These are phyloP conservation scores for Drosophila tropicalis DNA, from an alignment of 1,140 invertebrate species.

Conservation along the genomic window DNA sequence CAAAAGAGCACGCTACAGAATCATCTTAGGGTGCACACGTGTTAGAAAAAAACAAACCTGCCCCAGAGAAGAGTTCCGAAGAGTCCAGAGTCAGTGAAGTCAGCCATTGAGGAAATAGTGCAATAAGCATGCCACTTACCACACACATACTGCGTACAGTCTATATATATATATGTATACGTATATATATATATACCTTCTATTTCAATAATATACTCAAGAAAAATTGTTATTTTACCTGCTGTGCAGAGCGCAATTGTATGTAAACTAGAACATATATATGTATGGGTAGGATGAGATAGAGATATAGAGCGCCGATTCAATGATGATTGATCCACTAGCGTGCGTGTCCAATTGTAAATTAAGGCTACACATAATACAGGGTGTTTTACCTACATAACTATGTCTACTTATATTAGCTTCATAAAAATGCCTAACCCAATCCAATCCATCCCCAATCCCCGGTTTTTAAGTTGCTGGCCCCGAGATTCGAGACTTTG, in stretches of 20 bases:
- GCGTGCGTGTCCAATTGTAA: conserved; percentile 77
- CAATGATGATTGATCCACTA: conserved; percentile 59
- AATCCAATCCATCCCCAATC: conserved; percentile 2
- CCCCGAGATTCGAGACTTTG: conserved; percentile 52
- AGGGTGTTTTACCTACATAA: conserved; percentile 59
- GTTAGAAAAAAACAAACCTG: conserved; percentile 37
- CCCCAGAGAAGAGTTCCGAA: background rate
- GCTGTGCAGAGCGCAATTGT: conserved; percentile 82
- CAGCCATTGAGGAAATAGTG: conserved; percentile 74
- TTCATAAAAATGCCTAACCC: conserved; percentile 42
- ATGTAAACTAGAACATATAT: conserved; percentile 51
- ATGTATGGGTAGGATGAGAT: conserved; percentile 8
- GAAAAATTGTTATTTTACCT: conserved; percentile 79
- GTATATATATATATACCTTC: conserved; percentile 54
- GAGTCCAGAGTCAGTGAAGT: conserved; percentile 44
- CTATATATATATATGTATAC: conserved; percentile 38
- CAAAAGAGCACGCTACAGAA: conserved; percentile 82
- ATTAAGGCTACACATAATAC: conserved; percentile 70
- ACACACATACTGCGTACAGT: conserved; percentile 45
- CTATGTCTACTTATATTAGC: conserved; percentile 59
- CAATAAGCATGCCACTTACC: conserved; percentile 64
- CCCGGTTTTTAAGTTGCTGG: conserved; percentile 39
- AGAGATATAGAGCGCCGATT: conserved; percentile 40
- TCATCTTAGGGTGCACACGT: conserved; percentile 81
- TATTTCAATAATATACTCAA: conserved; percentile 77